phyloP scores from a whole-genome alignment of 1,140 invertebrate species.

The Streblospio benedicti region DNA sequence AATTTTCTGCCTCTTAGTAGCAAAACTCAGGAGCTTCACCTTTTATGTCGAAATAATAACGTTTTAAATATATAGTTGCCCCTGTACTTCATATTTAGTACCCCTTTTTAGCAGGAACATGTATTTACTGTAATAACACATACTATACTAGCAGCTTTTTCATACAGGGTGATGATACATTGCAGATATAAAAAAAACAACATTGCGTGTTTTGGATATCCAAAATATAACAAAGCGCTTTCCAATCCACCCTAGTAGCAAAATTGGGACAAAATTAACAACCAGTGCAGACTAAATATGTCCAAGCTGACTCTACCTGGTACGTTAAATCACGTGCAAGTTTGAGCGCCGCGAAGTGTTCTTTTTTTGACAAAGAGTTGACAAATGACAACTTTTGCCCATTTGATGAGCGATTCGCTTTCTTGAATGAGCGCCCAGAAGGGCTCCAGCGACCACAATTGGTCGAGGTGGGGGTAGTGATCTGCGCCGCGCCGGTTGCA shows the following conservation, averaged over 20 bases:
- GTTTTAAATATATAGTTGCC: slow-evolving; percentile 84
- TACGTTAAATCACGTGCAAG: too few relatives aligned
- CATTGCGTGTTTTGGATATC: slow-evolving; percentile 55
- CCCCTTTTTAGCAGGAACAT: slow-evolving; percentile 57
- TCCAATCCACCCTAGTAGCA: too few relatives aligned
- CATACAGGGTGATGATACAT: slow-evolving; percentile 71
- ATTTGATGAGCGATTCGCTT: slow-evolving; percentile 55
- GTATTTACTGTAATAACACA: slow-evolving; percentile 49
- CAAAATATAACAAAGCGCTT: too few relatives aligned
- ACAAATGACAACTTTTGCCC: slow-evolving; percentile 66
- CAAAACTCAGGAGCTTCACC: slow-evolving; percentile 48
- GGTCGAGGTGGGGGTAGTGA: slow-evolving; percentile 74
- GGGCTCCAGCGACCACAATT: slow-evolving; percentile 84
- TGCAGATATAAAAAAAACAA: slow-evolving; percentile 23
- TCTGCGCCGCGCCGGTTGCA: slow-evolving; percentile 71
- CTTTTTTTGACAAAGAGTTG: slow-evolving; percentile 76
- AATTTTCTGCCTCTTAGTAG: slow-evolving; percentile 59
- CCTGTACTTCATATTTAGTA: slow-evolving; percentile 80
- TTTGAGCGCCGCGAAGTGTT: slow-evolving; percentile 65
- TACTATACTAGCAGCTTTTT: slow-evolving; percentile 57
- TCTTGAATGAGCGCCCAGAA: slow-evolving; percentile 61
- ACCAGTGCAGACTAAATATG: slow-evolving; percentile 42
- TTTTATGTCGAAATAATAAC: slow-evolving; percentile 60
- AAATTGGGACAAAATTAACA: too few relatives aligned
- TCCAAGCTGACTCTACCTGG: slow-evolving; percentile 60